These are phyloP conservation scores for Gasterosteus nipponicus DNA, from an alignment of 2,113 vertebrate genomes.

Conservation along the genomic window DNA sequence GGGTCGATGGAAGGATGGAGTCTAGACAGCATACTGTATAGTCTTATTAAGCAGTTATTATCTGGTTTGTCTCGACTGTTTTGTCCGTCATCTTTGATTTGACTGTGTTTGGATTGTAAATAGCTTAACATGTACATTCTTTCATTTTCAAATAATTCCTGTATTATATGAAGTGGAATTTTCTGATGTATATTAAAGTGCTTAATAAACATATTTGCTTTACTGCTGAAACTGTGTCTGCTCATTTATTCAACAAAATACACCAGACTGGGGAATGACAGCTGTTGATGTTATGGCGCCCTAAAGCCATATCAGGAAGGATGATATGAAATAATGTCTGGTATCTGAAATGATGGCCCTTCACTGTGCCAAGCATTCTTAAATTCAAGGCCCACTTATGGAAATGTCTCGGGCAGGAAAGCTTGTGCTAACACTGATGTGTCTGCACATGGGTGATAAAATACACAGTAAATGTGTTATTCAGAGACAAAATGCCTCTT, in stretches of 20 bases:
- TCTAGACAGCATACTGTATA: conserved; percentile 66
- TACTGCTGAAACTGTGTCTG: conserved; percentile 82
- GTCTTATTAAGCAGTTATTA: conserved; percentile 70
- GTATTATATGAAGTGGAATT: conserved; percentile 94
- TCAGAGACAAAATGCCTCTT: not conserved
- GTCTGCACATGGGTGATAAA: not conserved
- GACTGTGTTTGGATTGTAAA: conserved; percentile 90
- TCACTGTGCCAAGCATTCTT: not conserved
- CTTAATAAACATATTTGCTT: conserved; percentile 99
- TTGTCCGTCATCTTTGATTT: conserved; percentile 83
- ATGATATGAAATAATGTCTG: not conserved
- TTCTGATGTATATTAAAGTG: conserved; percentile 98
- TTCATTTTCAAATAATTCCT: conserved; percentile 94
- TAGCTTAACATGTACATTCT: conserved; percentile 96
- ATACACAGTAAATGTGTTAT: no score
- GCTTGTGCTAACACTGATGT: not conserved
- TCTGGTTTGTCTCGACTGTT: conserved; percentile 69
- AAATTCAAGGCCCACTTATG: not conserved
- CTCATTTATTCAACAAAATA: not conserved
- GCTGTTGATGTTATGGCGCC: no score
- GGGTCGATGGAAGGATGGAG: conserved; percentile 56
- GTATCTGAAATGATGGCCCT: not conserved
- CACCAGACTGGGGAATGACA: not conserved
- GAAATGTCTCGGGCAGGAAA: not conserved
- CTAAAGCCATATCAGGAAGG: not conserved